Base-by-base conservation (phyloP, 2,113 vertebrate genomes). In the Dicerorhinus sumatrensis region DNA sequence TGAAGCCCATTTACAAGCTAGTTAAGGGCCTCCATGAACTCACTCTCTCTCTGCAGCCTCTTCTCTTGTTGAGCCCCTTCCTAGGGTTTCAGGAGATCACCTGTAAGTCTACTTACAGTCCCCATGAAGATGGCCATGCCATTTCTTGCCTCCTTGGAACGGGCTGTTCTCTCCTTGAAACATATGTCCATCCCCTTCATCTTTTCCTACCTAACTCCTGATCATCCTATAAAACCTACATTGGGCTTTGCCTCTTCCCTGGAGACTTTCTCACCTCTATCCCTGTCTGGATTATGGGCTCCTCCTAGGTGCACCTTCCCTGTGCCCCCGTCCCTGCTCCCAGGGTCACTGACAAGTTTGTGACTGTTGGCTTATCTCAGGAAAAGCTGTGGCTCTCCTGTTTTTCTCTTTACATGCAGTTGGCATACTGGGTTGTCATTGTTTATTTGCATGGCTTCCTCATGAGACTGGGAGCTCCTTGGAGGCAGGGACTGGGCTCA, bases 1-100 rank as follows among this genome's bases (percentile, higher is more conserved):
- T 86, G 27, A 96, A 93, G 73, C 81, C 48, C 48, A 46, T 56
- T 72, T 91, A 33, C 62, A n/a, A 88, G 77, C n/a, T 62, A 56
- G 48, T 6, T 7, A 12, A 39, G 42, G 65, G 36, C 36, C 21
- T 93, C 58, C 16, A 1, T 21, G 39, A 82, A 46, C 42, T 10
- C 42, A 79, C 48, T 33, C 29, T 3, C 2, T n/a, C 21, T 36
- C 69, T 39, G 20, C 4, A 79, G 75, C 56, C 63, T 88, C 54
- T 25, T 8, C 6, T 46, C 58, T 69, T 23, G 29, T 11, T n/a
- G 65, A 72, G 3, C 42, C 21, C 23, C 36, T 77, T 63, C 25
- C 17, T 21, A 9, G 29, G 39, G 6, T 51, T 84, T 65, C 29
- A 83, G 73, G 42, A 87, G 7, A n/a, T 18, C 73, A 62, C 31